Base-by-base conservation (phyloP, 2,113 vertebrate genomes). In the Talpa occidentalis region DNA sequence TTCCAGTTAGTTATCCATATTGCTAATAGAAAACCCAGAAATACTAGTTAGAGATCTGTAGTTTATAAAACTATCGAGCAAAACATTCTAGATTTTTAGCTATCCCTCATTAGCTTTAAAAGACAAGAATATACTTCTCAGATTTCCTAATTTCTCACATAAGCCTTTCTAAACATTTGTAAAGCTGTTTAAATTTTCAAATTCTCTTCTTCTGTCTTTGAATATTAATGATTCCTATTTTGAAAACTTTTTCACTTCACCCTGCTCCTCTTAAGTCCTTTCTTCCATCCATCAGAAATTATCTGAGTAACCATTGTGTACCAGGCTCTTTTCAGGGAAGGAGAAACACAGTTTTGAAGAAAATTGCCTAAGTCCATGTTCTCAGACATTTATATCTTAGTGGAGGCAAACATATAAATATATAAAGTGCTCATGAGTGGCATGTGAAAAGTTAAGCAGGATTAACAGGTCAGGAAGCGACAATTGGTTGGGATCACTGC, bases 41-140 rank as follows among this genome's bases (percentile, higher is more conserved):
- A 81, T 54, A 47, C 74, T 30, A 52, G 37, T 17, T 22, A 54
- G 8, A 70, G 26, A 78, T 83, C 82, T 88, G 30, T 1, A 8
- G 42, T 35, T 92, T 67, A 49, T 74, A 73, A 91, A 76, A 76
- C 54, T 40, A 37, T 54, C 37, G 70, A 72, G 21, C 30, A 30
- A 86, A 60, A 35, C 22, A 66, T 78, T 52, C 42, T 86, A 90
- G 37, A 52, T 40, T 6, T 0, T 86, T 67, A 81, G 44, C 21
- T 16, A 56, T 56, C 19, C 62, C 82, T 70, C 15, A 47, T 64
- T 30, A 62, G 37, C 42, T 70, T 93, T 54, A 84, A 89, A 83
- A 88, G 26, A 84, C 59, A 44, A 95, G 28, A 78, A 64, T 72
- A 28, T 93, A 80, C 24, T 42, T 86, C 59, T 76, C 80, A 82